Conservation (phyloP, 2,797 vertebrate genomes). For the Gallirallus australis region DNA sequence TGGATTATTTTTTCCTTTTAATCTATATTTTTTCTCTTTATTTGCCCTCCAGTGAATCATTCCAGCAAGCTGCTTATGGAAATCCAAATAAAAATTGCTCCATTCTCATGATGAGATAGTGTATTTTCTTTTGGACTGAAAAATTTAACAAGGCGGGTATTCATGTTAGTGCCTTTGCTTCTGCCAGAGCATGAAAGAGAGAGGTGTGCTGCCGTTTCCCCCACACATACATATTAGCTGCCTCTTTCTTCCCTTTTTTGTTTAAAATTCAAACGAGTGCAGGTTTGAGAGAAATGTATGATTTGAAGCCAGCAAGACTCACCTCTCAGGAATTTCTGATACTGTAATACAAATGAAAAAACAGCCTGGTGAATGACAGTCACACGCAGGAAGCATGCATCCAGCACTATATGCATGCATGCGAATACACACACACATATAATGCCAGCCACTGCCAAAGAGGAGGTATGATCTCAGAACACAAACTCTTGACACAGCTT, state of each 20-base stretch:
- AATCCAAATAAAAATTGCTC: background rate
- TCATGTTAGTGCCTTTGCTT: background rate
- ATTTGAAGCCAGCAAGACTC: background rate
- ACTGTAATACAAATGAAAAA: background rate
- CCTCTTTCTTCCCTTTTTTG: background rate
- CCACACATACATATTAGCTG: background rate
- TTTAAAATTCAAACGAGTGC: background rate
- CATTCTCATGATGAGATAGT: background rate
- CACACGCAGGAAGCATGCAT: background rate
- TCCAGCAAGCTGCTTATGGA: background rate
- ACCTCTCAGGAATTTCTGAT: background rate
- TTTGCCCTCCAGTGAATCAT: background rate
- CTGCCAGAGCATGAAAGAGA: background rate
- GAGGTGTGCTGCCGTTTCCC: background rate
- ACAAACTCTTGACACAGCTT: background rate
- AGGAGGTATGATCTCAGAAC: background rate
- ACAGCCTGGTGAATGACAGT: background rate
- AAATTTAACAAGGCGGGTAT: background rate
- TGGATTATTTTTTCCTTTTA: background rate
- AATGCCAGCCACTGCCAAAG: background rate
- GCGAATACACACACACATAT: background rate
- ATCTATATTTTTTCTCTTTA: background rate
- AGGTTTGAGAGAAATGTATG: background rate
- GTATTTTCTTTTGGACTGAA: background rate
- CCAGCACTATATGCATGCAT: fast-evolving